phyloP scores from a whole-genome alignment of 53 echinoderm and acorn worm genomes.

The Crossaster papposus region DNA sequence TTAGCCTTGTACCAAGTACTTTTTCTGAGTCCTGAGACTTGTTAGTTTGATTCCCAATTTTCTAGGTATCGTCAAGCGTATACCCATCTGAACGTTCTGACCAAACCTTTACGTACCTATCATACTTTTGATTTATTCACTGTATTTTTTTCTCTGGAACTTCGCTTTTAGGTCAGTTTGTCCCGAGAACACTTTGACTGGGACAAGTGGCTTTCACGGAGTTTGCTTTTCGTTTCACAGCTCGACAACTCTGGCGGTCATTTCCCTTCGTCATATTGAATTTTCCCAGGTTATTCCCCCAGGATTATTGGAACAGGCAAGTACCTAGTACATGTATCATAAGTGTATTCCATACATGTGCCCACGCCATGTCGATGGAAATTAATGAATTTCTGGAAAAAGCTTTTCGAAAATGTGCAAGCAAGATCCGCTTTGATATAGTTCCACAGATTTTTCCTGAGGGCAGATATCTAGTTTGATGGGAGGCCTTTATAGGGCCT shows the following conservation, averaged over 20 bases:
- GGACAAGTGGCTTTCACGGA: conserved; percentile 38
- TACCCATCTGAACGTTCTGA: background rate
- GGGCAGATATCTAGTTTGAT: too few relatives aligned
- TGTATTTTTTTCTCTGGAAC: too few relatives aligned
- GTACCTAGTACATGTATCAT: background rate
- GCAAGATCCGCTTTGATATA: background rate
- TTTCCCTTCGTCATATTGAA: conserved; percentile 1
- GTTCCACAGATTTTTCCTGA: too few relatives aligned
- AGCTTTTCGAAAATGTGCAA: conserved; percentile 4
- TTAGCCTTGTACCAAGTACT: too few relatives aligned
- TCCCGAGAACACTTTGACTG: background rate
- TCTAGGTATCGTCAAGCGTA: background rate
- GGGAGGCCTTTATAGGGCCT: too few relatives aligned
- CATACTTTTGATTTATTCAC: background rate
- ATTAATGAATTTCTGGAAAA: conserved; percentile 5
- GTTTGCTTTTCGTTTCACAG: conserved; percentile 45
- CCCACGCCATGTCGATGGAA: conserved; percentile 13
- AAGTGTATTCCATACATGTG: background rate
- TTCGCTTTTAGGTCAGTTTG: background rate
- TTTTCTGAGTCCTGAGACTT: background rate
- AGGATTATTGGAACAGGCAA: background rate
- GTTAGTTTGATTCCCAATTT: background rate
- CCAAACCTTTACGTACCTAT: background rate
- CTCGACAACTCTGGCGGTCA: background rate
- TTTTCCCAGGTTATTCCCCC: conserved; percentile 2